phyloP scores from a whole-genome alignment of 2,797 vertebrate species.

The Hypotaenidia okinawae region DNA sequence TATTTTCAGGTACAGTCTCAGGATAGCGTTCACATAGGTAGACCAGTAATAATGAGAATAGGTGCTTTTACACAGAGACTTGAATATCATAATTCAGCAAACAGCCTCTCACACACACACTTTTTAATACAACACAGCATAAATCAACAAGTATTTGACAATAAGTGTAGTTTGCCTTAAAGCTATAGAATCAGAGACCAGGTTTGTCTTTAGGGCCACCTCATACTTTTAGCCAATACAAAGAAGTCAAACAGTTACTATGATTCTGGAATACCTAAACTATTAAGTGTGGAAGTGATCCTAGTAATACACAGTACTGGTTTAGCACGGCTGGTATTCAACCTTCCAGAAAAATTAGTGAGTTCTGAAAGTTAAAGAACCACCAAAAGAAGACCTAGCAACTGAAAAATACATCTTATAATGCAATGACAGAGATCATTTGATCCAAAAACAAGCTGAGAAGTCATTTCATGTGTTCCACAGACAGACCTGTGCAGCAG shows the following conservation, averaged over 20 bases:
- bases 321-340: not conserved
- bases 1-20: not conserved
- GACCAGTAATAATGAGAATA: not conserved
- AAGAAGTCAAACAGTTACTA: not conserved
- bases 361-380: not conserved
- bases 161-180: not conserved
- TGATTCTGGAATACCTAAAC: not conserved
- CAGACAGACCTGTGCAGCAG: not conserved
- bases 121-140: not conserved
- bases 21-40: not conserved
- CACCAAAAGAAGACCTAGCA: not conserved
- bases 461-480: not conserved
- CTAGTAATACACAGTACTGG: not conserved
- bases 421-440: too few relatives aligned
- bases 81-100: not conserved
- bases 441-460: too few relatives aligned
- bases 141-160: not conserved
- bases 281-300: not conserved
- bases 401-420: not conserved
- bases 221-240: not conserved
- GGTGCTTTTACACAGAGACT: not conserved
- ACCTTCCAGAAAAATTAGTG: not conserved
- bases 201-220: not conserved
- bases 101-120: fast-evolving
- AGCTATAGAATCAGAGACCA: not conserved